Evolutionary conservation across 1,140 invertebrate genomes (phyloP).

Genomic region (Drosophila orena): DNA sequence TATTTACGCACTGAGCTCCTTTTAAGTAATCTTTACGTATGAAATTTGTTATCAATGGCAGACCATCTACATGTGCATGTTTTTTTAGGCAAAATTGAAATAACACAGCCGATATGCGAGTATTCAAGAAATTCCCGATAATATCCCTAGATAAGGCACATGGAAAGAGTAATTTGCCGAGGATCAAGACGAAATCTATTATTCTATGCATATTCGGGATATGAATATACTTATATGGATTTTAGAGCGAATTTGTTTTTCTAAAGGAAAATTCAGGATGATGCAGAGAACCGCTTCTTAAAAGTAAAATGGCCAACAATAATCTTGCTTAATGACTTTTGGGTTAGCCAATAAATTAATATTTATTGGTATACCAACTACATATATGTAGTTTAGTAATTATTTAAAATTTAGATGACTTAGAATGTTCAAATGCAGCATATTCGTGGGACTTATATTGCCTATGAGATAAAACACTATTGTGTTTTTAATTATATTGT

Average conservation of each 20-base stretch:
- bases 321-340: neutral
- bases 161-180: constrained; percentile 31
- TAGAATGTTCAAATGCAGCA: no score
- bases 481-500: no score
- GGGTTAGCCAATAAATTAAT: neutral
- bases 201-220: constrained; percentile 26
- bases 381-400: no score
- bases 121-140: constrained; percentile 49
- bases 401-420: no score
- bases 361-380: neutral
- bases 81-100: constrained; percentile 65
- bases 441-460: no score
- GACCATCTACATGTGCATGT: constrained; percentile 50
- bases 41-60: constrained; percentile 75
- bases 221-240: constrained; percentile 16
- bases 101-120: constrained; percentile 43
- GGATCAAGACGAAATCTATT: constrained; percentile 35
- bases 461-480: no score
- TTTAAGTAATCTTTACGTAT: constrained; percentile 72
- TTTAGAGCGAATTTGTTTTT: constrained; percentile 16
- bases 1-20: constrained; percentile 65
- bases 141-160: constrained; percentile 42
- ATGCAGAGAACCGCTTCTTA: neutral
- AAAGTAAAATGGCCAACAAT: neutral
- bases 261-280: constrained; percentile 1